phyloP scores from a whole-genome alignment of 2,797 vertebrate species.

The Hippoglossus hippoglossus region DNA sequence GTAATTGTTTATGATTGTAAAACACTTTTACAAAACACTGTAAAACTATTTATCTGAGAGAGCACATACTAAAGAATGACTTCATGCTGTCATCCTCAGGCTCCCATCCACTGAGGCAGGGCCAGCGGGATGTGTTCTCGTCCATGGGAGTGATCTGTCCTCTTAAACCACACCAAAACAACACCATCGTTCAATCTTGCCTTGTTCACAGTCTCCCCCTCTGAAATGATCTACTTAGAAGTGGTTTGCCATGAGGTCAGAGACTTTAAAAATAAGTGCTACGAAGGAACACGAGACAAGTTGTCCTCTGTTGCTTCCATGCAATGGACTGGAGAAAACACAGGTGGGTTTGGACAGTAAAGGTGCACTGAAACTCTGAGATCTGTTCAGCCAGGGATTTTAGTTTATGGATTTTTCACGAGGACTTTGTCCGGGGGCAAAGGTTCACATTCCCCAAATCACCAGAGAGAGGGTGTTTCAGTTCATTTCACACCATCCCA shows the following conservation, averaged over 20 bases:
- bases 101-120: conserved; percentile 20
- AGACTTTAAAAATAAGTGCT: not conserved
- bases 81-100: conserved; percentile 41
- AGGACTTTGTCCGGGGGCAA: not conserved
- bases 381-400: not conserved
- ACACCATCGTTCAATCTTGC: conserved; percentile 25
- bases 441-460: conserved; percentile 8
- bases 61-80: conserved; percentile 13
- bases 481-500: conserved; percentile 44
- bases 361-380: no score
- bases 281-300: not conserved
- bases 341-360: not conserved
- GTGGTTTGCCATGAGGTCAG: conserved; percentile 14
- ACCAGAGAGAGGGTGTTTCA: conserved; percentile 33
- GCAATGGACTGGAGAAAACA: no score
- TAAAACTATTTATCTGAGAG: conserved; percentile 15
- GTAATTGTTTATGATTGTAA: conserved; percentile 3
- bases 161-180: conserved; percentile 55
- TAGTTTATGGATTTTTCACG: conserved; percentile 22
- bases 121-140: conserved; percentile 34
- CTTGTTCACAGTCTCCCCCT: conserved; percentile 33
- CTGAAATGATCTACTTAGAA: conserved; percentile 43
- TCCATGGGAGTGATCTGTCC: conserved; percentile 49
- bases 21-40: not conserved
- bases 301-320: no score